Conservation (phyloP, 2,888 invertebrate genomes). For the Mimachlamys varia region DNA sequence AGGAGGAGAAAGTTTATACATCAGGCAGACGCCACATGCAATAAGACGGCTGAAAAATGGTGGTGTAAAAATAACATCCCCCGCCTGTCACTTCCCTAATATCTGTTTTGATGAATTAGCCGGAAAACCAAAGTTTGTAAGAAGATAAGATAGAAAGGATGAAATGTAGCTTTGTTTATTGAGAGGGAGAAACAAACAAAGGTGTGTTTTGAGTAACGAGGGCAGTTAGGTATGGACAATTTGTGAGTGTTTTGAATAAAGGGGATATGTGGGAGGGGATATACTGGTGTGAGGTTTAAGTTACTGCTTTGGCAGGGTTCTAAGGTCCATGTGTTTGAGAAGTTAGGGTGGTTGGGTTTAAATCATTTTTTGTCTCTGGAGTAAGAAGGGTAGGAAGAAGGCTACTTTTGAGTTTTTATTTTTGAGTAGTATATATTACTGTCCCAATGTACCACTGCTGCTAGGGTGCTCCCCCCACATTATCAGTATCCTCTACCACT, state of each 20-base stretch:
- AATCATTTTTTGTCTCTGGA: no score
- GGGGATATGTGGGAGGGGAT: no score
- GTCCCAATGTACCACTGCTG: no score
- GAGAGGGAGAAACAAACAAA: background rate
- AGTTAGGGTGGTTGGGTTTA: no score
- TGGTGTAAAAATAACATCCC: background rate
- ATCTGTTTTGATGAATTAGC: constrained; percentile 5
- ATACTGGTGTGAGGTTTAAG: no score
- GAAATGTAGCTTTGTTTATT: constrained; percentile 1
- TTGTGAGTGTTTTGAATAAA: background rate
- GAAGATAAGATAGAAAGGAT: background rate
- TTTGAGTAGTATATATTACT: no score
- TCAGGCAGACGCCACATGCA: background rate
- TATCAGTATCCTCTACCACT: no score
- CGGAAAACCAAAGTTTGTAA: constrained; percentile 24
- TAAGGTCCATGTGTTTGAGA: no score
- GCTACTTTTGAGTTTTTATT: no score
- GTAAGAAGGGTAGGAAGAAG: no score
- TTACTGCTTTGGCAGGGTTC: no score
- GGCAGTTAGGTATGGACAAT: background rate
- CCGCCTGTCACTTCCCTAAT: background rate
- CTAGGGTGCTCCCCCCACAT: no score
- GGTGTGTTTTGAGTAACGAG: background rate
- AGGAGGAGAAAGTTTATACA: background rate
- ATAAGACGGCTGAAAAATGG: background rate